Evolutionary conservation across 2,797 vertebrate species (phyloP), one percentile per base, ranked within the genome.

Genomic region (Acanthurus leucopareius): DNA sequence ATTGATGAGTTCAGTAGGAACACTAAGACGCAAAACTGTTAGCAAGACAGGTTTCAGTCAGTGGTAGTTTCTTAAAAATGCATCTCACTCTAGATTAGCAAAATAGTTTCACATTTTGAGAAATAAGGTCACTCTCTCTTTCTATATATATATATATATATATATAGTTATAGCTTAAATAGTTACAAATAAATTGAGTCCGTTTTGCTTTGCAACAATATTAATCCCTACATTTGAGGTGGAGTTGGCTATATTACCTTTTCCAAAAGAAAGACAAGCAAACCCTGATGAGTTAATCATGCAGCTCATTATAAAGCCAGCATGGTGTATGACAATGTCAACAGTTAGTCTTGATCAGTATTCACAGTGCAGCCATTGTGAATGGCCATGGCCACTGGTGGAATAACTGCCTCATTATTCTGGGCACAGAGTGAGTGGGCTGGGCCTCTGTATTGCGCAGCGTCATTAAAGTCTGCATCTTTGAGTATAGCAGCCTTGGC

Each of bases 381-480:
- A 83, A 85, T 84, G 77, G 85, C 62, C 85, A 67, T 58, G 78
- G 86, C 71, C 69, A 83, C 90, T 75, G 60, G 80, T 84, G 87
- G 82, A 86, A 88, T 84, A 88, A 82, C 75, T 60, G 77, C 75
- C 88, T 92, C 89, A 89, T 91, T 92, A 92, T 90, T 89, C 82
- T 40, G 71, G 82, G 81, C 85, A 81, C 82, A 80, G 88, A 90
- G 83, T 38, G 85, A 83, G 77, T 52, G 85, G 83, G 89, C 71
- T 38, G 80, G 83, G 80, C 77, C 69, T 60, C n/a, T 2, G 60
- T 17, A 22, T 77, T 42, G 20, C 49, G 40, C 65, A 25, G 73
- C 57, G 58, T 85, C 81, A 89, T 90, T 91, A 86, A 84, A 88
- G 86, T 86, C 84, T 83, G 76, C 82, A 79, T 89, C 78, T 88